phyloP scores from a whole-genome alignment of 2,888 invertebrate genomes.

The Heliconius ismenius region DNA sequence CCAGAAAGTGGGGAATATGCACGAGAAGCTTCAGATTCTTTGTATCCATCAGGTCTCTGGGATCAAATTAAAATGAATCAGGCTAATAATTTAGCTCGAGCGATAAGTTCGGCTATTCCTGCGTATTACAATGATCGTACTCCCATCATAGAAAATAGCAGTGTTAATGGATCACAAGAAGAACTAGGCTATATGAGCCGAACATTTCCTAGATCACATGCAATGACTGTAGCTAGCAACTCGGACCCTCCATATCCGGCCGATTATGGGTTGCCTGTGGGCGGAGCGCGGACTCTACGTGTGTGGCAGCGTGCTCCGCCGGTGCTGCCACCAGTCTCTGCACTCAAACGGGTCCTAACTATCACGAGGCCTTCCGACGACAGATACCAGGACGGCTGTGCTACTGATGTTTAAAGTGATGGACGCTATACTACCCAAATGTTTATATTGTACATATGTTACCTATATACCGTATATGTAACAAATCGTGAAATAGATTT shows the following conservation, averaged over 20 bases:
- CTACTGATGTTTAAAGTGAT: conserved; percentile 89
- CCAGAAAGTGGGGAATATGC: conserved; percentile 90
- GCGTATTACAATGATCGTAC: conserved; percentile 87
- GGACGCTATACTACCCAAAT: conserved; percentile 44
- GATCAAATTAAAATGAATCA: conserved; percentile 82
- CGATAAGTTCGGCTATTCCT: conserved; percentile 80
- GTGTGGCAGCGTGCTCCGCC: conserved; percentile 94
- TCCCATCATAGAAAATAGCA: conserved; percentile 86
- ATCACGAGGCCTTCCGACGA: conserved; percentile 94
- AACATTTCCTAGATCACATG: conserved; percentile 82
- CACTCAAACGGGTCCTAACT: conserved; percentile 90
- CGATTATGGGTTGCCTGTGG: conserved; percentile 89
- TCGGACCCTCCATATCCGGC: conserved; percentile 84
- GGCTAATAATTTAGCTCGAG: conserved; percentile 81
- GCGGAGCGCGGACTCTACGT: conserved; percentile 88
- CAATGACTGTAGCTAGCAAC: conserved; percentile 70
- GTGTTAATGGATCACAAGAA: conserved; percentile 82
- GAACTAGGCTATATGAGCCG: conserved; percentile 84
- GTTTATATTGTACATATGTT: conserved; percentile 51
- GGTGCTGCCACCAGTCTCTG: conserved; percentile 91
- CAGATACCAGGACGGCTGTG: conserved; percentile 95
- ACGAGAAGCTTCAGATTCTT: conserved; percentile 86
- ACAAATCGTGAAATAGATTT: conserved; percentile 77
- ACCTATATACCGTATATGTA: conserved; percentile 46
- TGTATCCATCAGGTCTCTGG: conserved; percentile 92